Evolutionary conservation across 2,113 vertebrate species (phyloP).

Genomic region (Tragulus kanchil): DNA sequence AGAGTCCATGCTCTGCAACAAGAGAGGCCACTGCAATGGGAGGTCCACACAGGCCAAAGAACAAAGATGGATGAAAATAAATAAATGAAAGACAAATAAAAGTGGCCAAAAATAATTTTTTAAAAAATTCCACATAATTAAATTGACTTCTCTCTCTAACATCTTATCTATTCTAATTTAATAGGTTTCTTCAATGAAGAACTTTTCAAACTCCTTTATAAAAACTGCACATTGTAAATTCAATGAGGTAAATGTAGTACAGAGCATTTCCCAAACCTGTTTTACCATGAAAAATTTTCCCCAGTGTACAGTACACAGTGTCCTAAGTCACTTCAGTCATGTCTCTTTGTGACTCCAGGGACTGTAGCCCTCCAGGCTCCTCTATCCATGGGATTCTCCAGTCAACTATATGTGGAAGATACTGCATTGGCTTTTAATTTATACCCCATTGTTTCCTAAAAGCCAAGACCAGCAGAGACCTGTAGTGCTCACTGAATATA

Average conservation of each 20-base stretch:
- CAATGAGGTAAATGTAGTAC: background rate
- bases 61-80: too few species aligned
- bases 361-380: too few species aligned
- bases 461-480: background rate
- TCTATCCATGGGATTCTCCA: too few species aligned
- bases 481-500: background rate
- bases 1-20: too few species aligned
- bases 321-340: too few species aligned
- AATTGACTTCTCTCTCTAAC: background rate
- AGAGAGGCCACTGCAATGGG: too few species aligned
- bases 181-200: background rate
- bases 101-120: too few species aligned
- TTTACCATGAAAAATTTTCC: background rate
- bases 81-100: too few species aligned
- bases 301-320: too few species aligned
- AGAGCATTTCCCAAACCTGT: constrained; percentile 31
- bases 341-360: too few species aligned
- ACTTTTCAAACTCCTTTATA: background rate
- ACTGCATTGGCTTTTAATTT: background rate
- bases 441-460: background rate
- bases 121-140: too few species aligned
- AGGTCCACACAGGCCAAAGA: too few species aligned
- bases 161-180: background rate
- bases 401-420: background rate
- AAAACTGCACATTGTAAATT: background rate